A percentile compares a stretch with the other conserved stretches of the same genome.
Evolutionary conservation across 53 echinoderm and acorn worm species (phyloP).

Genomic region (Astropecten irregularis): DNA sequence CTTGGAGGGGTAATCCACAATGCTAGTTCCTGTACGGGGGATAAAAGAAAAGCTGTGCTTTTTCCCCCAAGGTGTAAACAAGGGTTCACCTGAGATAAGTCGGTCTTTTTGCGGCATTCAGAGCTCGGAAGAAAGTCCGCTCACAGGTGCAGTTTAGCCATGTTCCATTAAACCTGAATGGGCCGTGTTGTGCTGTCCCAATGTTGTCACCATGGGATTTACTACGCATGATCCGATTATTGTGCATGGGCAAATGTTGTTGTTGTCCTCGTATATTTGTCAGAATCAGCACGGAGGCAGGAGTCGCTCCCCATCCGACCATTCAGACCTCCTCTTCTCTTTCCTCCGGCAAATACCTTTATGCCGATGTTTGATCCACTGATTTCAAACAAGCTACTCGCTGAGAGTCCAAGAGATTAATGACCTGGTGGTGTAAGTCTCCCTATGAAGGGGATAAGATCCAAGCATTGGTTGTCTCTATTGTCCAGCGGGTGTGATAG

Average conservation of each 20-base stretch:
- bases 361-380: constrained; percentile 5
- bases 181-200: constrained; percentile 3
- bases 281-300: too few species aligned
- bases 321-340: not conserved
- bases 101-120: too few species aligned
- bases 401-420: not conserved
- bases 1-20: constrained; percentile 9
- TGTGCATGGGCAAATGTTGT: constrained; percentile 29
- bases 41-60: constrained; percentile 29
- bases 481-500: constrained; percentile 23
- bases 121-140: too few species aligned
- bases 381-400: constrained; percentile 1
- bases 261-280: not conserved
- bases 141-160: constrained; percentile 30
- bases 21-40: not conserved
- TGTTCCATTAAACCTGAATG: constrained; percentile 41
- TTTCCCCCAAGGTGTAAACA: constrained; percentile 14
- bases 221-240: constrained; percentile 22
- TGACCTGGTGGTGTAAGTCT: too few species aligned
- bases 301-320: too few species aligned
- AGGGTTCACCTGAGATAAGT: constrained; percentile 27
- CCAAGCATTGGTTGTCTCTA: not conserved
- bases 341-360: not conserved
- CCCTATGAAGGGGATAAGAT: too few species aligned
- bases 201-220: constrained; percentile 36